phyloP scores from a whole-genome alignment of 2,797 vertebrate genomes.

The Phalanger gymnotis region DNA sequence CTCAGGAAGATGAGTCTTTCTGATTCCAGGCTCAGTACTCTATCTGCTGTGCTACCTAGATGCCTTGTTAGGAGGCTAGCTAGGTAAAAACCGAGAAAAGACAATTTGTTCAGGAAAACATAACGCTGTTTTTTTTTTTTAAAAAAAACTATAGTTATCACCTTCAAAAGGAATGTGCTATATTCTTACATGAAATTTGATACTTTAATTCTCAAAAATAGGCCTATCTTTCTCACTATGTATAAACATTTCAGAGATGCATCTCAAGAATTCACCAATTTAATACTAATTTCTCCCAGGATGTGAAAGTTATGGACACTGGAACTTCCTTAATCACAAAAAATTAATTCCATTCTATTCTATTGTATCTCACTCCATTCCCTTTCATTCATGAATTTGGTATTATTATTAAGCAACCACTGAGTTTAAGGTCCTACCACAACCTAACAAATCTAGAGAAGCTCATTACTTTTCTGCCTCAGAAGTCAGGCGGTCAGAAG shows the following conservation, averaged over 20 bases:
- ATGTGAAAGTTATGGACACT: neutral
- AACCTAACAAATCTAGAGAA: neutral
- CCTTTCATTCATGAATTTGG: neutral
- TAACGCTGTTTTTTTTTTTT: conserved; percentile 24
- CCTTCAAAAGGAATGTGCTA: conserved; percentile 47
- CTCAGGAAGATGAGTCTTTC: neutral
- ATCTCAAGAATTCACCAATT: neutral
- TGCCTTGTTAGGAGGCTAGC: too few species aligned
- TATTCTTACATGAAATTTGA: conserved; percentile 44
- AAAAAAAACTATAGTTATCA: conserved; percentile 48
- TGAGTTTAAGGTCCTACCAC: neutral
- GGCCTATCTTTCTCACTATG: conserved; percentile 18
- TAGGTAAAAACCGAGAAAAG: conserved; percentile 31
- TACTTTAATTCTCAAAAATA: conserved; percentile 51
- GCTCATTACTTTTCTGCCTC: neutral
- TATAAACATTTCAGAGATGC: conserved; percentile 24
- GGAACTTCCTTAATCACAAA: neutral
- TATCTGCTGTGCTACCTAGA: too few species aligned
- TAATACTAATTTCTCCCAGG: neutral
- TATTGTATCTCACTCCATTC: neutral
- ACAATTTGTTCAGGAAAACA: conserved; percentile 49
- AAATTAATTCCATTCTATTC: neutral
- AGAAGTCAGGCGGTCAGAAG: neutral
- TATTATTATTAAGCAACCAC: neutral
- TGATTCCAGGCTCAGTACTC: too few species aligned